Conservation (phyloP, 2,888 invertebrate genomes). For the Spatulosminthurus flaviceps region DNA sequence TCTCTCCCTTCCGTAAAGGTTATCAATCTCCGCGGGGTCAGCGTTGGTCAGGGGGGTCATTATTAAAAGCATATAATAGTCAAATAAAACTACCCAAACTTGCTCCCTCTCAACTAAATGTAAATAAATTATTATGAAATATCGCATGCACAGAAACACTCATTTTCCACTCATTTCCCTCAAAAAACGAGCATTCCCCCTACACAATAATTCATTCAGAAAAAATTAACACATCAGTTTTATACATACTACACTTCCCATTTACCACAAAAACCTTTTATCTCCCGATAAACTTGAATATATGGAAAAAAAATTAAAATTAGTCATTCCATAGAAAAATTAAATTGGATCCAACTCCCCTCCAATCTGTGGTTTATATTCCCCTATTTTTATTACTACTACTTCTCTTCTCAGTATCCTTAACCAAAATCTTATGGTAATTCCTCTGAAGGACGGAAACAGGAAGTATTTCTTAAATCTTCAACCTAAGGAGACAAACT, state of each 20-base stretch:
- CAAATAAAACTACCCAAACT: background rate
- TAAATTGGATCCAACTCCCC: background rate
- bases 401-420: too few species aligned
- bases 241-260: too few species aligned
- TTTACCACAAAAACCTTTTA: background rate
- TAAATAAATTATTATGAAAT: constrained; percentile 11
- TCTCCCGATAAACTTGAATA: too few species aligned
- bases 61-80: background rate
- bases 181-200: background rate
- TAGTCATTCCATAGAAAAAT: background rate
- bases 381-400: too few species aligned
- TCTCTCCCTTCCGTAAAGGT: too few species aligned
- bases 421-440: too few species aligned
- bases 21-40: constrained; percentile 5
- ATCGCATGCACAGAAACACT: background rate
- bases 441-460: background rate
- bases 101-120: background rate
- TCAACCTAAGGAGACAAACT: too few species aligned
- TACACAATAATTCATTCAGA: background rate
- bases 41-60: constrained; percentile 32
- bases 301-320: background rate
- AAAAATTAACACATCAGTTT: background rate
- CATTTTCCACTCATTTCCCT: background rate
- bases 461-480: constrained; percentile 1
- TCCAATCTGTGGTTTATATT: too few species aligned